Evolutionary conservation across 35 echinoderm and acorn worm species (phyloP).

Genomic region (Stichopus chloronotus): DNA sequence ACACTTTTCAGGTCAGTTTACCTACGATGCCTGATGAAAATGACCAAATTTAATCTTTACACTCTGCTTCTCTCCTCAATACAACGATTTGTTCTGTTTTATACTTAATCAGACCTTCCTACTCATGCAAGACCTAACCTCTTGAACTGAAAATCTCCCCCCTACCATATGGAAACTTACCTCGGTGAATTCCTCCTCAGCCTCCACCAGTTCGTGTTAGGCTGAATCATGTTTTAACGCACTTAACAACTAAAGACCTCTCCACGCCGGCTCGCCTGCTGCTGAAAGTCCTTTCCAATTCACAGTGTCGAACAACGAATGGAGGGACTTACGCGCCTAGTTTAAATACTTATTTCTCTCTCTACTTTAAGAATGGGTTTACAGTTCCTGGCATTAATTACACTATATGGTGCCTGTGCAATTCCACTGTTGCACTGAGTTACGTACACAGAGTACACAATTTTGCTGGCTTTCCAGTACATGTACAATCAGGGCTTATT

Average conservation of each 20-base stretch:
- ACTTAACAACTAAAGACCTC: slow-evolving; percentile 37
- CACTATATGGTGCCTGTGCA: not conserved
- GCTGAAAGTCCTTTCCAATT: slow-evolving; percentile 39
- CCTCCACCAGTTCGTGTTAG: not conserved
- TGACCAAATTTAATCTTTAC: not conserved
- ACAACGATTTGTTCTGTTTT: not conserved
- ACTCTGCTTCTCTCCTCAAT: not conserved
- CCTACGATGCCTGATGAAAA: not conserved
- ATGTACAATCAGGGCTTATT: slow-evolving; percentile 39
- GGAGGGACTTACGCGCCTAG: slow-evolving; percentile 46
- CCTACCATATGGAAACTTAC: slow-evolving; percentile 55
- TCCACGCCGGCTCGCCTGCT: not conserved
- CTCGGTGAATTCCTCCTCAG: not conserved
- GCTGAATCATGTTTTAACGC: not conserved
- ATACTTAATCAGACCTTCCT: not conserved
- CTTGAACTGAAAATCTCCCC: not conserved
- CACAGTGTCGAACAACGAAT: slow-evolving; percentile 28
- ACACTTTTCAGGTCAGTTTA: too few relatives aligned
- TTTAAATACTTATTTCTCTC: slow-evolving; percentile 55
- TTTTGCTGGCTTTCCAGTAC: slow-evolving; percentile 6
- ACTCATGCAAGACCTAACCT: not conserved
- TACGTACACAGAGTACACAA: not conserved
- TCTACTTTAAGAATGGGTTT: not conserved
- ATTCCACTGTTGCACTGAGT: not conserved
- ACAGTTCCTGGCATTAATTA: slow-evolving; percentile 49